phyloP scores from a whole-genome alignment of 2,797 vertebrate species.

The Enteromius anoplus region DNA sequence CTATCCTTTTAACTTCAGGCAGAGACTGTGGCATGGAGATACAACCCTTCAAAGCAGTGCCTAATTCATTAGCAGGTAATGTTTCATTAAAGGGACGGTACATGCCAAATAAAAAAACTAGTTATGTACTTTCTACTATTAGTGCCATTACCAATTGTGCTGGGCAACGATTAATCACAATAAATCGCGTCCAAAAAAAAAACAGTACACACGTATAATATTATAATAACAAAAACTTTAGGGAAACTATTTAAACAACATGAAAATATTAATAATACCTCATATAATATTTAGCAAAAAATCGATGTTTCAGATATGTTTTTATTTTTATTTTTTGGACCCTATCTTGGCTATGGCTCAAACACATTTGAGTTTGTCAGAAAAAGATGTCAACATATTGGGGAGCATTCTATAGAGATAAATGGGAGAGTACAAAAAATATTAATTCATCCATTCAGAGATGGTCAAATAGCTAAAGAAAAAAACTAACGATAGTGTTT shows the following conservation, averaged over 20 bases:
- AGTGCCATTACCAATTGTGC: too few relatives aligned
- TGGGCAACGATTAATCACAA: too few relatives aligned
- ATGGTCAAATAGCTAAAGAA: not conserved
- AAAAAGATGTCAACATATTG: not conserved
- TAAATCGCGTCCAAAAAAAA: too few relatives aligned
- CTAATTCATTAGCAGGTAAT: slow-evolving; percentile 87
- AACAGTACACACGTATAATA: too few relatives aligned
- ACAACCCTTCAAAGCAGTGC: slow-evolving; percentile 86
- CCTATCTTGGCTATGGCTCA: not conserved
- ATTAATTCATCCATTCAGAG: not conserved
- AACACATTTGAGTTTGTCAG: not conserved
- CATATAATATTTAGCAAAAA: not conserved
- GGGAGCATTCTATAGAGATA: not conserved
- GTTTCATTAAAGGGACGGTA: not conserved
- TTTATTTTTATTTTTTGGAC: not conserved
- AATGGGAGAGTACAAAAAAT: not conserved
- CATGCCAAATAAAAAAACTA: not conserved
- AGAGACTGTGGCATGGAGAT: slow-evolving; percentile 86
- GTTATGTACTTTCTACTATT: not conserved
- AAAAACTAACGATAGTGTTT: not conserved
- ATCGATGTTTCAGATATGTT: not conserved
- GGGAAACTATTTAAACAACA: not conserved
- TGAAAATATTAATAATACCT: not conserved
- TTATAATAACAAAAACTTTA: not conserved
- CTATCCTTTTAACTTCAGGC: slow-evolving; percentile 73